Evolutionary conservation across 2,888 invertebrate species (phyloP), one percentile per base, ranked within the genome.

Genomic region (Liodrosophila aerea): DNA sequence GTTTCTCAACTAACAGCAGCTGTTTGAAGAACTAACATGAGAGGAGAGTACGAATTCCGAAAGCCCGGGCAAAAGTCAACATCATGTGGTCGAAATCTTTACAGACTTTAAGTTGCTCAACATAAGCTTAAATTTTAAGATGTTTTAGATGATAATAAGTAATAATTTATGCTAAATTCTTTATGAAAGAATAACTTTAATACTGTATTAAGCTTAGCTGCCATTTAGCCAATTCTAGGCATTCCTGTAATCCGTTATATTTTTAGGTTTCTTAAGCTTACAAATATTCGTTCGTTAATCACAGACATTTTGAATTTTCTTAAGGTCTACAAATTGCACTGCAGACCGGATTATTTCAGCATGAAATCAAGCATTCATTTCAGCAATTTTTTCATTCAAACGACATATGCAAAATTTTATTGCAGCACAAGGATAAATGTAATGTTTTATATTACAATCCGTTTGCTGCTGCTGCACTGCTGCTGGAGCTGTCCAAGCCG

Each of bases 1-100:
- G 52, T 77, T 77, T 78, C 12, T 36, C 59, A 81, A 57, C 66
- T 66, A 63, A 16, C 22, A 59, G 59, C 80, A 78, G 64, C 62
- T 77, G 71, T 56, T 60, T 44, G 12, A 45, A 29, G 15, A 78
- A 67, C 53, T 78, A 76, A 51, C 45, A 29, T 15, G n/a, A 7
- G 15, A 27, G 15, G 15, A 33, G 30, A 40, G 41, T 7, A n/a
- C 1, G 11, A 31, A 12, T 12, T 2, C 7, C 39, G 39, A 37
- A 43, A 31, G n/a, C n/a, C 40, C 33, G 46, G n/a, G 22, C 47
- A 47, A 45, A 66, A 45, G 62, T 53, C 53, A 39, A 45, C 11
- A 49, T 51, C 34, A 47, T 60, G 54, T 56, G 22, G 15, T 45
- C 2, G 39, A 65, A 69, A 22, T 22, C 22, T 22, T 22, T 4